phyloP scores from a whole-genome alignment of 2,888 invertebrate genomes.

The Macrophya annulata region DNA sequence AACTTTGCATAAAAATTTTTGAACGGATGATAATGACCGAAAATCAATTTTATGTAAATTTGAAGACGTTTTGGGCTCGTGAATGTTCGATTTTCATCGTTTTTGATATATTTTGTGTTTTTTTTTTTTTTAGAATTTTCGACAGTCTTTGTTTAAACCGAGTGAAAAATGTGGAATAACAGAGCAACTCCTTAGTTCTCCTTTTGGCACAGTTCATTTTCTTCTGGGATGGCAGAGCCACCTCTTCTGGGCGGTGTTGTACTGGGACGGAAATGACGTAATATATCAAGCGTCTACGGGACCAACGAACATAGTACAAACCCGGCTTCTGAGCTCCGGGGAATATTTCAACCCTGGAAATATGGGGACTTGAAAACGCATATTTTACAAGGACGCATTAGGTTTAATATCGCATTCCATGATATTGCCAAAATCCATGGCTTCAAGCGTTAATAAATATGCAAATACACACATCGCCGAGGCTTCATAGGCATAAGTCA shows the following conservation, averaged over 20 bases:
- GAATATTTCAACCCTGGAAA: constrained; percentile 31
- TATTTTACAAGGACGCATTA: constrained; percentile 42
- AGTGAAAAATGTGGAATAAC: background rate
- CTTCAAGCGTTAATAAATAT: constrained; percentile 31
- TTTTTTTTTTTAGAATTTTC: background rate
- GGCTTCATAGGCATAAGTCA: background rate
- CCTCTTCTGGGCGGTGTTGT: constrained; percentile 16
- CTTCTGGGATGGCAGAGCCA: background rate
- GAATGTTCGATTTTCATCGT: background rate
- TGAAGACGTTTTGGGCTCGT: background rate
- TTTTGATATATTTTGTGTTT: no score
- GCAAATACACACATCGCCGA: background rate
- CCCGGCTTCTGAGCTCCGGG: background rate
- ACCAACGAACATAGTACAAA: background rate
- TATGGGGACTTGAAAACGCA: constrained; percentile 48
- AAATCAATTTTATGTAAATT: no score
- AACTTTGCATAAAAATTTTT: no score
- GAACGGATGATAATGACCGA: no score
- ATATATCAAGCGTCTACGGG: constrained; percentile 26
- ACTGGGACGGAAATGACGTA: constrained; percentile 42
- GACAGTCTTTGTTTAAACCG: background rate
- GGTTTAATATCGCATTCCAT: constrained; percentile 49
- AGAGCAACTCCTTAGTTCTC: background rate
- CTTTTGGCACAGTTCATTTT: constrained; percentile 12
- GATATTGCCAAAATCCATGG: constrained; percentile 45